A percentile compares a stretch with the other conserved stretches of the same genome.
Evolutionary conservation across 1,140 invertebrate genomes (phyloP).

Genomic region (Hyposmocoma kahamanoa): DNA sequence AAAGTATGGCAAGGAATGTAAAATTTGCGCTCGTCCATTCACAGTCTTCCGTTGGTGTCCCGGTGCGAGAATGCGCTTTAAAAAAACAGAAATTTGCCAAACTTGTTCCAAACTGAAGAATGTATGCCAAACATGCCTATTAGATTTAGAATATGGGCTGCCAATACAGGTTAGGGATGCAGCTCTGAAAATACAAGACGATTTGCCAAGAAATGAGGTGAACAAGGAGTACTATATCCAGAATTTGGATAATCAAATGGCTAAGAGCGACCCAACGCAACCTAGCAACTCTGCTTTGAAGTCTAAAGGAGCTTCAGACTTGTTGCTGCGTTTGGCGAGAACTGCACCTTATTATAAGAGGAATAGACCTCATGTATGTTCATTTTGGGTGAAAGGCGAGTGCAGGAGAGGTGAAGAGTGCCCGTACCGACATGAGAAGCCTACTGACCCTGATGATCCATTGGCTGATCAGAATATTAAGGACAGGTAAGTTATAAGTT

Average conservation of each 20-base stretch:
- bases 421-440: constrained; percentile 99
- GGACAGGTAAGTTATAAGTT: constrained; percentile 83
- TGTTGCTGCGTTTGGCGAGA: constrained; percentile 94
- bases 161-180: constrained; percentile 97
- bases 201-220: constrained; percentile 96
- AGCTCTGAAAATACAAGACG: constrained; percentile 95
- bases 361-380: constrained; percentile 99
- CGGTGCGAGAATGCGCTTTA: constrained; percentile 98
- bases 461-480: constrained; percentile 99
- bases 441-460: constrained; percentile 99
- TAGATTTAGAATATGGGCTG: constrained; percentile 98
- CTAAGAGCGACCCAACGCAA: constrained; percentile 76
- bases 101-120: constrained; percentile 99
- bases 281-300: constrained; percentile 80
- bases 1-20: constrained; percentile 98
- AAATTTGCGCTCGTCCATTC: constrained; percentile 98
- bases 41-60: constrained; percentile 99
- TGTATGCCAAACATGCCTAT: constrained; percentile 98
- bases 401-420: constrained; percentile 99
- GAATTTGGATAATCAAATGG: constrained; percentile 88
- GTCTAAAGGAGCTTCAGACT: constrained; percentile 87
- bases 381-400: constrained; percentile 99
- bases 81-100: constrained; percentile 99
- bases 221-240: constrained; percentile 99
- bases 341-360: constrained; percentile 99